Conservation (phyloP, 2,888 invertebrate species). For the Acrocyrtus sp. region DNA sequence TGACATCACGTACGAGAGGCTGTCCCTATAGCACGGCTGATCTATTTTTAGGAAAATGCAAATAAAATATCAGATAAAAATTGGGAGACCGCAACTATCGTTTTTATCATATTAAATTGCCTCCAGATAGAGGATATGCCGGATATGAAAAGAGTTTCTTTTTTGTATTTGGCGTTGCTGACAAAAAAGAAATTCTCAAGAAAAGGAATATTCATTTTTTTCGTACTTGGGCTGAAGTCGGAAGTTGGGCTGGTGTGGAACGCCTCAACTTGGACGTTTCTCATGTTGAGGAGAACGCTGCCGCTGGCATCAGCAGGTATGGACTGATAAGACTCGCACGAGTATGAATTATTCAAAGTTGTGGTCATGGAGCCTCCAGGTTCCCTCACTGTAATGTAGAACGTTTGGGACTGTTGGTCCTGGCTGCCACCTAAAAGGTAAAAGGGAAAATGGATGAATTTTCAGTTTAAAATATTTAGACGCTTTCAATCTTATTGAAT, state of each 20-base stretch:
- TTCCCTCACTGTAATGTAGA: slow-evolving; percentile 20
- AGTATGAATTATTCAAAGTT: slow-evolving; percentile 34
- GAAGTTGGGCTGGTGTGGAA: slow-evolving; percentile 20
- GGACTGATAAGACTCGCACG: slow-evolving; percentile 39
- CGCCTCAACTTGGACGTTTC: slow-evolving; percentile 34
- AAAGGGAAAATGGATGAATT: background rate
- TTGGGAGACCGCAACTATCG: slow-evolving; percentile 11
- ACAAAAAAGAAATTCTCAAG: no score
- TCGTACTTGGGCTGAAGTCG: slow-evolving; percentile 39
- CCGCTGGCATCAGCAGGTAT: slow-evolving; percentile 34
- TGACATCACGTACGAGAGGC: slow-evolving; percentile 25
- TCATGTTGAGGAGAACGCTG: slow-evolving; percentile 39
- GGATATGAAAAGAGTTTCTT: slow-evolving; percentile 11
- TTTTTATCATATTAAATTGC: slow-evolving; percentile 1
- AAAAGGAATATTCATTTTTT: no score
- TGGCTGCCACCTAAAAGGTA: no score
- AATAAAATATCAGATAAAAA: slow-evolving; percentile 5
- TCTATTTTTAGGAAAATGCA: slow-evolving; percentile 14
- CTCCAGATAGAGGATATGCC: no score
- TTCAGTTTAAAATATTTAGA: background rate
- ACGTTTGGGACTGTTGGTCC: slow-evolving; percentile 27
- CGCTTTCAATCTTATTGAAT: no score
- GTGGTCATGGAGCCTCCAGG: slow-evolving; percentile 31
- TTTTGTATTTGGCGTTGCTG: no score
- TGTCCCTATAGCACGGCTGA: slow-evolving; percentile 25